A percentile compares a stretch with the other conserved stretches of the same genome.
These are phyloP conservation scores for Odontamblyopus lacepedii DNA, from an alignment of 2,797 vertebrate genomes.

Conservation along the genomic window DNA sequence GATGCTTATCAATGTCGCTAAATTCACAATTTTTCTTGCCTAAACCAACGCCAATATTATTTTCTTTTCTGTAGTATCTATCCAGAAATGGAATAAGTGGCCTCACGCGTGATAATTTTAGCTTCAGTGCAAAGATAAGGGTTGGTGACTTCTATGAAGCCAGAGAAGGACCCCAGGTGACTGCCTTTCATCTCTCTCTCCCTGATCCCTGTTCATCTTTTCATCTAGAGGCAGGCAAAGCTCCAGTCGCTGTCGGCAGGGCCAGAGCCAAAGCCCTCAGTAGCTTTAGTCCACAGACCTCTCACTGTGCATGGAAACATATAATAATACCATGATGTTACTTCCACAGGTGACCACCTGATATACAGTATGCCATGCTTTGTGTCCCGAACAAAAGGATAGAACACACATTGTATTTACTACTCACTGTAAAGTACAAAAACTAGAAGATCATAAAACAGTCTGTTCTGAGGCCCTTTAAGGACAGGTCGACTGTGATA, in stretches of 20 bases:
- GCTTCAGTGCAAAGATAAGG: slow-evolving; percentile 99
- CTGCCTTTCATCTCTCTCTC: slow-evolving; percentile 83
- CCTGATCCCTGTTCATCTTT: slow-evolving; percentile 74
- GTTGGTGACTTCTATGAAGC: slow-evolving; percentile 99
- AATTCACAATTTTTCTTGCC: slow-evolving; percentile 64
- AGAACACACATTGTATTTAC: slow-evolving; percentile 22
- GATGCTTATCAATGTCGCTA: slow-evolving; percentile 75
- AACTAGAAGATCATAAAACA: slow-evolving; percentile 26
- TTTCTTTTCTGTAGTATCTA: slow-evolving; percentile 99
- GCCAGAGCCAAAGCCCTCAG: slow-evolving; percentile 60
- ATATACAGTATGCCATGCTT: slow-evolving; percentile 48
- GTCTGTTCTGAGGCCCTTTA: slow-evolving; percentile 37
- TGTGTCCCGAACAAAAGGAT: slow-evolving; percentile 46
- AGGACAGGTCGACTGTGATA: slow-evolving; percentile 11
- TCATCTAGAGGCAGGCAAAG: slow-evolving; percentile 69
- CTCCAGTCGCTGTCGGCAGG: slow-evolving; percentile 68
- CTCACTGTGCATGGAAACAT: slow-evolving; percentile 70
- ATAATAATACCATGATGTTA: slow-evolving; percentile 79
- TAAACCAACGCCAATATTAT: slow-evolving; percentile 82
- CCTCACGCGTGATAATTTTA: slow-evolving; percentile 99
- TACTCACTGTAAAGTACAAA: slow-evolving; percentile 7
- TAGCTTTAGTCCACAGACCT: slow-evolving; percentile 66
- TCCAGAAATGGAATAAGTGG: slow-evolving; percentile 99
- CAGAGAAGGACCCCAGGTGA: slow-evolving; percentile 99
- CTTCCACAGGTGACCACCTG: slow-evolving; percentile 78